Evolutionary conservation across 1,140 invertebrate species (phyloP), one percentile per base, ranked within the genome.

Genomic region (Drosophila takahashii): DNA sequence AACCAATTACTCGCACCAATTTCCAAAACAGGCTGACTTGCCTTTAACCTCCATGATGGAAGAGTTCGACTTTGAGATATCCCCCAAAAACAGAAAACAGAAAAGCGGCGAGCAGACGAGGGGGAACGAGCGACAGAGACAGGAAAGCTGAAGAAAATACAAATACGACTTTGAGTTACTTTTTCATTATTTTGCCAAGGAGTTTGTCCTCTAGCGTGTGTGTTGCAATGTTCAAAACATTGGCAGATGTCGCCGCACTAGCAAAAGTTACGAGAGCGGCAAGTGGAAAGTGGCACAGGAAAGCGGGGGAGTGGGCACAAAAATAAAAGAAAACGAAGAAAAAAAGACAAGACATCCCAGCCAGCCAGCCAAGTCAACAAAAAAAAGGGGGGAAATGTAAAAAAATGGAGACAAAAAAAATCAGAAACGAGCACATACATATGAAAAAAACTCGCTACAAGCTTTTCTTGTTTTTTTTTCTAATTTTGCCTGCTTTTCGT

Each of bases 81-180:
- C 15, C 27, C 48, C 8, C 6, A 45, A 45, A 26, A 45, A 1
- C 6, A 13, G 53, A 27, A 29, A 29, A 16, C 3, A 41, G 53
- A 22, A 32, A 3, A 16, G 5, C 27, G 11, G 2, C n/a, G 34
- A n/a, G 27, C n/a, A n/a, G n/a, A n/a, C 5, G n/a, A 4, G 29
- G 15, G 36, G 18, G 26, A 41, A 13, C 15, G 15, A 15, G 62
- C 16, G 59, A 32, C 16, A 48, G 15, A n/a, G 45, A 62, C 44
- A 54, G 48, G 52, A 56, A 61, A 59, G 72, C 80, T 73, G 79
- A 69, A 77, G 70, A 85, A 86, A 86, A 87, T 86, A 86, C 79
- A 86, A 87, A 86, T 86, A 87, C 83, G 83, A 86, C 83, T 86
- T 86, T 87, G 79, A 87, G 83, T 87, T 86, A 86, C 83, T 86